Evolutionary conservation across 2,797 vertebrate species (phyloP).

Genomic region (Carcharodon carcharias): DNA sequence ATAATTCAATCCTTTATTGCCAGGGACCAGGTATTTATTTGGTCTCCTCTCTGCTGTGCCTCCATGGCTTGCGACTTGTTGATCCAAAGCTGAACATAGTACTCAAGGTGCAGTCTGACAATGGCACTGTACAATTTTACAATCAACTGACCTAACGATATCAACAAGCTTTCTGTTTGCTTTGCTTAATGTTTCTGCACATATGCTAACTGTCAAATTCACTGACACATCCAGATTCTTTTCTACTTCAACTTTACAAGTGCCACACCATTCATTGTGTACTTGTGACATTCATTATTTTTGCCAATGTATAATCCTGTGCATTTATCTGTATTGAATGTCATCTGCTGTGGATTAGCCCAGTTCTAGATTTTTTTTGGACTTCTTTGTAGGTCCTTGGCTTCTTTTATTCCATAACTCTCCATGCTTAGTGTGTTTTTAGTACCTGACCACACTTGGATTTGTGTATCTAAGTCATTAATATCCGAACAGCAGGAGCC

Average conservation of each 20-base stretch:
- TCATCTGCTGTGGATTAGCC: background rate
- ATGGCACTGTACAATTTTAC: background rate
- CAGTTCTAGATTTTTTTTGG: background rate
- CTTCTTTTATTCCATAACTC: background rate
- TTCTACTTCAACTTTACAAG: conserved; percentile 13
- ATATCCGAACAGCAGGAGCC: background rate
- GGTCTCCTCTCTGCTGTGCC: background rate
- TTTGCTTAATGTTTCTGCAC: background rate
- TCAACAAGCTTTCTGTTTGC: background rate
- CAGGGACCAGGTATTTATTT: background rate
- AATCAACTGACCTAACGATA: background rate
- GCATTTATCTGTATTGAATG: background rate
- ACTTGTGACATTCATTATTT: background rate
- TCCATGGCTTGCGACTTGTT: background rate
- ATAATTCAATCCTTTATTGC: background rate
- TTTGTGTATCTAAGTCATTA: conserved; percentile 1
- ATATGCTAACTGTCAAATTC: background rate
- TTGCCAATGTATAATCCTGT: background rate
- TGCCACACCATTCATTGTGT: background rate
- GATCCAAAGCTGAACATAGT: background rate
- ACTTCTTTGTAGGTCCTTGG: conserved; percentile 11
- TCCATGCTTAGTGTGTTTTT: background rate
- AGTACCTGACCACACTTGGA: background rate
- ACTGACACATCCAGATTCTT: background rate
- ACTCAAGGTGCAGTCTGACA: background rate